These are phyloP conservation scores for Philypnodon macrostomus DNA, from an alignment of 2,797 vertebrate genomes.

Conservation along the genomic window DNA sequence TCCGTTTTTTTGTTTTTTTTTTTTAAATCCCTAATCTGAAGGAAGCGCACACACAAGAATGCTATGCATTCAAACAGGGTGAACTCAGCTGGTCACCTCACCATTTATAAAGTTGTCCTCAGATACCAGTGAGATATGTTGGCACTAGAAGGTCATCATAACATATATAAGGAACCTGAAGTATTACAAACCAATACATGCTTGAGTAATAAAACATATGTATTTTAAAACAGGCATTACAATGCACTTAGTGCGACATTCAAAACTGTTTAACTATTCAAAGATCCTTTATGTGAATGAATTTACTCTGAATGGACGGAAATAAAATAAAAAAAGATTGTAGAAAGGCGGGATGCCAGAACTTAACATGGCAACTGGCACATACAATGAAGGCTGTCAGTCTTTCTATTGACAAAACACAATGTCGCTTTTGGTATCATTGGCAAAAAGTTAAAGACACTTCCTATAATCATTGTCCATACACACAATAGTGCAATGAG, in stretches of 20 bases:
- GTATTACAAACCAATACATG: slow-evolving; percentile 79
- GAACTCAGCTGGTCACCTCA: slow-evolving; percentile 60
- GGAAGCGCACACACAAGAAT: slow-evolving; percentile 45
- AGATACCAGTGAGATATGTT: slow-evolving; percentile 73
- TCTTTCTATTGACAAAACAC: slow-evolving; percentile 54
- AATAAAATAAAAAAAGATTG: slow-evolving; percentile 43
- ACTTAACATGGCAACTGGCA: slow-evolving; percentile 64
- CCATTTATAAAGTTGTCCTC: slow-evolving; percentile 68
- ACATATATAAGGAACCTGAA: slow-evolving; percentile 78
- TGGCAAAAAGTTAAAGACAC: slow-evolving; percentile 66
- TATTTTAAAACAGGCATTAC: slow-evolving; percentile 76
- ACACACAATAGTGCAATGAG: slow-evolving; percentile 70
- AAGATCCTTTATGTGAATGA: slow-evolving; percentile 66
- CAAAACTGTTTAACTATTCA: slow-evolving; percentile 76
- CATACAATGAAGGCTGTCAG: slow-evolving; percentile 67
- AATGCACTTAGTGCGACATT: slow-evolving; percentile 83
- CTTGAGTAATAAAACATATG: slow-evolving; percentile 78
- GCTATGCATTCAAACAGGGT: slow-evolving; percentile 59
- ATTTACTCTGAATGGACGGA: slow-evolving; percentile 61
- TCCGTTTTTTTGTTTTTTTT: too few relatives aligned
- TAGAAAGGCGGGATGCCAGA: slow-evolving; percentile 47
- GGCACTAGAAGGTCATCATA: slow-evolving; percentile 75
- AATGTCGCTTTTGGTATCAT: slow-evolving; percentile 69
- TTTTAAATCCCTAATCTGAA: slow-evolving; percentile 9
- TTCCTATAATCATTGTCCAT: slow-evolving; percentile 67